phyloP scores from a whole-genome alignment of 1,140 invertebrate genomes.

The Chironomus tepperi region DNA sequence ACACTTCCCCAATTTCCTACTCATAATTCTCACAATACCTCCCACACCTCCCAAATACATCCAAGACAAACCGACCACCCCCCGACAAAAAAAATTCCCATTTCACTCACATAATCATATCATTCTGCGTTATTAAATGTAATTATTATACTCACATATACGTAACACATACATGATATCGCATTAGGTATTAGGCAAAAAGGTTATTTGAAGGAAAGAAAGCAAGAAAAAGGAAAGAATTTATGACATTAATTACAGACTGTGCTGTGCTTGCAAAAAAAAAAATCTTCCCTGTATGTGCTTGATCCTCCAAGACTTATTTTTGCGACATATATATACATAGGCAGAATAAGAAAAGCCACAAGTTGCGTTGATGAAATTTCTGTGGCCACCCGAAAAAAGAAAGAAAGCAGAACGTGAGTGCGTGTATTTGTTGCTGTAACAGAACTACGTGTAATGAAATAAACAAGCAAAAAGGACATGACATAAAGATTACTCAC shows the following conservation, averaged over 20 bases:
- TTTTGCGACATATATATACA: not conserved
- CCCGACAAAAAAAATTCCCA: not conserved
- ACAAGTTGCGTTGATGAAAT: constrained; percentile 17
- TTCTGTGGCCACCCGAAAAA: not conserved
- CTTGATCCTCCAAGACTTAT: not conserved
- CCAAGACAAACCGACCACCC: too few relatives aligned
- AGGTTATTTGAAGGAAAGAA: too few relatives aligned
- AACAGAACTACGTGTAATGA: not conserved
- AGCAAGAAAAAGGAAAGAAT: not conserved
- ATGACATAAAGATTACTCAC: not conserved
- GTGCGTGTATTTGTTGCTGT: not conserved
- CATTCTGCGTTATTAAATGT: constrained; percentile 22
- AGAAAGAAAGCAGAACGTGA: not conserved
- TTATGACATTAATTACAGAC: not conserved
- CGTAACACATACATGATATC: too few relatives aligned
- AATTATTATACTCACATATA: not conserved
- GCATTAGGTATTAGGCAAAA: too few relatives aligned
- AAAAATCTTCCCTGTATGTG: not conserved
- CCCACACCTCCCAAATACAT: too few relatives aligned
- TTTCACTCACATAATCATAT: constrained; percentile 9
- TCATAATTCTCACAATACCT: too few relatives aligned
- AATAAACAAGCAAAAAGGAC: not conserved
- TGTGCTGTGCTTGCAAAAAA: not conserved
- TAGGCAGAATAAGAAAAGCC: not conserved
- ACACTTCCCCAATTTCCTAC: too few relatives aligned